Evolutionary conservation across 2,888 invertebrate genomes (phyloP), one percentile per base, ranked within the genome.

Genomic region (Drosophila mettleri): DNA sequence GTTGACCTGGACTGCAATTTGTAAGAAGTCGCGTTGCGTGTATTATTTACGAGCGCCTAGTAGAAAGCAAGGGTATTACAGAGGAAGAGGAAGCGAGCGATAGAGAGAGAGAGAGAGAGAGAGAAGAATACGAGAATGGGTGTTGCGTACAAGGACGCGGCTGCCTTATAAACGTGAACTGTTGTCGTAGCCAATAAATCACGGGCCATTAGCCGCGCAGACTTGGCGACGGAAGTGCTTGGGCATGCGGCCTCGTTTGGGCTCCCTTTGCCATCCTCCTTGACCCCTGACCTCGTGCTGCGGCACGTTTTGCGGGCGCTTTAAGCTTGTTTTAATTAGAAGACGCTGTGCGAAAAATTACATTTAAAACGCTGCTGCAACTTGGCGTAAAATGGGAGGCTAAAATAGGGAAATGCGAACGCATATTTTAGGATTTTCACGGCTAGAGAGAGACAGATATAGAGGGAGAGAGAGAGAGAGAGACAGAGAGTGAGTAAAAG

Each of bases 311-410:
- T 69, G 62, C 67, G 63, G 73, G 71, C 65, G 73, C 81, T 85
- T 90, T 88, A 89, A 90, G 86, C 89, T 88, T 78, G 78, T 89
- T 90, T 90, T 90, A 89, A 90, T 90, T 88, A 90, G 86, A 87
- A 85, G 81, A 88, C 79, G 75, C 65, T 81, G 63, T 64, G 77
- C 79, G 83, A 86, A 79, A 82, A 89, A 88, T 80, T 86, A 86
- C 89, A 86, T 84, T 85, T 86, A 85, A 88, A 85, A 77, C 82
- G 54, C 16, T 53, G 63, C 65, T 69, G 70, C 71, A 73, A 72
- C 60, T 39, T 65, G 63, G 46, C 58, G 62, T 10, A 9, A 9
- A 41, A 29, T 49, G 18, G 45, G 41, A 54, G 20, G 14, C 14
- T 16, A 41, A 54, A 41, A 36, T 49, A 41, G 66, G 60, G 51